phyloP scores from a whole-genome alignment of 2,113 vertebrate species.

The Oreocharis arfaki region DNA sequence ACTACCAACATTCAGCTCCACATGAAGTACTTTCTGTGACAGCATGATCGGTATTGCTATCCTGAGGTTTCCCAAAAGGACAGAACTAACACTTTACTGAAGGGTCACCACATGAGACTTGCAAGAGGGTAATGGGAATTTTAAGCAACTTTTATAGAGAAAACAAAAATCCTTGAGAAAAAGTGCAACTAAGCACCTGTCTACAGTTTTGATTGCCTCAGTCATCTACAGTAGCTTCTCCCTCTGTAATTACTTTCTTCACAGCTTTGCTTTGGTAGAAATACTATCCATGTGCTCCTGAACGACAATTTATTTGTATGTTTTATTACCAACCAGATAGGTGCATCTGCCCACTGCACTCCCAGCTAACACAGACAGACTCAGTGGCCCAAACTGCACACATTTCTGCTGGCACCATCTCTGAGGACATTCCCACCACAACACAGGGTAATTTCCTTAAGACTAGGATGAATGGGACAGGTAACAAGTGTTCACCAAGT shows the following conservation, averaged over 20 bases:
- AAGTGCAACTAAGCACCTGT: not conserved
- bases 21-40: not conserved
- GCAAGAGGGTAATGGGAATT: not conserved
- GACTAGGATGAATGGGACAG: not conserved
- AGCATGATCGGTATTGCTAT: not conserved
- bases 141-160: not conserved
- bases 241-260: not conserved
- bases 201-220: not conserved
- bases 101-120: not conserved
- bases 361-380: not conserved
- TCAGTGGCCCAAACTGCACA: not conserved
- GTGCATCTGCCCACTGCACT: not conserved
- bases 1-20: not conserved
- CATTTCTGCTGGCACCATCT: not conserved
- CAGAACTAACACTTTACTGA: not conserved
- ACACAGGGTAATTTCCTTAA: not conserved
- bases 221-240: not conserved
- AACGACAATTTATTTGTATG: not conserved
- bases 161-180: not conserved
- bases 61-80: not conserved
- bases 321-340: not conserved
- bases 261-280: not conserved
- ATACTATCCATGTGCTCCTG: not conserved
- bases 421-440: not conserved
- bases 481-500: not conserved